A percentile compares a stretch with the other conserved stretches of the same genome.
phyloP scores from a whole-genome alignment of 2,888 invertebrate species.

The Ligdia adustata region DNA sequence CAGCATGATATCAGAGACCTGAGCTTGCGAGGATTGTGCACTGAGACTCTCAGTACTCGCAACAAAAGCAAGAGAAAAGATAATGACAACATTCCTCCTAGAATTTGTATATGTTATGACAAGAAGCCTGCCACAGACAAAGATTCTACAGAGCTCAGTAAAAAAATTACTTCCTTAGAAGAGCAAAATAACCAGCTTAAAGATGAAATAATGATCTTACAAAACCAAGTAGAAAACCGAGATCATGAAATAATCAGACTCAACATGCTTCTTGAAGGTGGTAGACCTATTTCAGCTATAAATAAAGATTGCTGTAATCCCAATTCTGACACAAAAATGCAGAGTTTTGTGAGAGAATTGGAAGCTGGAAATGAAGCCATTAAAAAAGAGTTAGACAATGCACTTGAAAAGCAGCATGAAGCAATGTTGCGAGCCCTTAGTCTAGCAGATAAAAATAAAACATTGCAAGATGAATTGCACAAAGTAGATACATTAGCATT shows the following conservation, averaged over 20 bases:
- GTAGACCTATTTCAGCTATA: conserved; percentile 86
- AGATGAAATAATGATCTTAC: conserved; percentile 69
- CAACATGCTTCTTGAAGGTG: conserved; percentile 88
- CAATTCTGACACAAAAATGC: conserved; percentile 79
- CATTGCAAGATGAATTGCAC: conserved; percentile 87
- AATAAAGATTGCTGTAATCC: conserved; percentile 87
- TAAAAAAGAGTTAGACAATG: conserved; percentile 77
- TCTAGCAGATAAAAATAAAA: conserved; percentile 89
- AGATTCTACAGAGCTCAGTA: conserved; percentile 70
- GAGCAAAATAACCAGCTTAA: conserved; percentile 66
- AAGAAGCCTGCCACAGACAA: conserved; percentile 59
- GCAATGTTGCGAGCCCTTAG: conserved; percentile 90
- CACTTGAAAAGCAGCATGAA: conserved; percentile 89
- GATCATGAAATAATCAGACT: conserved; percentile 89
- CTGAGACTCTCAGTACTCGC: conserved; percentile 73
- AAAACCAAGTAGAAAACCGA: conserved; percentile 76
- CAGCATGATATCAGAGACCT: conserved; percentile 73
- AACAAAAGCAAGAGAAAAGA: conserved; percentile 69
- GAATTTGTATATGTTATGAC: conserved; percentile 61
- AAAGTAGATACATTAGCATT: conserved; percentile 90
- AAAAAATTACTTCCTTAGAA: conserved; percentile 70
- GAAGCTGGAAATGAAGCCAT: conserved; percentile 83
- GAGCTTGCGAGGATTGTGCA: conserved; percentile 73
- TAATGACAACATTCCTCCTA: conserved; percentile 43
- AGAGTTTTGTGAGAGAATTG: conserved; percentile 84